Evolutionary conservation across 2,797 vertebrate genomes (phyloP), one percentile per base, ranked within the genome.

Genomic region (Gymnoscopelus microlampas): DNA sequence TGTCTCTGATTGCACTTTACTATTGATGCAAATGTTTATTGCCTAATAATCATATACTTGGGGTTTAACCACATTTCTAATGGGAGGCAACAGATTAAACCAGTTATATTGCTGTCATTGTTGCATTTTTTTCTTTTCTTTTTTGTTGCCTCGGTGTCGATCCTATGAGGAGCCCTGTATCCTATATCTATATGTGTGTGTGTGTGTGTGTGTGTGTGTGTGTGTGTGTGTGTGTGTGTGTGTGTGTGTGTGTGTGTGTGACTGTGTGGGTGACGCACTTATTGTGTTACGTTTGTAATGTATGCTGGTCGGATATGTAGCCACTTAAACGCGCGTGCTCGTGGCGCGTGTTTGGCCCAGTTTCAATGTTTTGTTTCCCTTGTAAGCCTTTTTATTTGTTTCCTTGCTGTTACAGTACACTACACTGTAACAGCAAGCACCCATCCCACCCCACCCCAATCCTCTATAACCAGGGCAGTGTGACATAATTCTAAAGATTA

Each of bases 401-500:
- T 39, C 14, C 8, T 7, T 6, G 7, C 32, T 9, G 14, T 15
- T 9, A 6, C 39, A 10, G 39, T 44, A 44, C 39, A 44, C 39
- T 44, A 29, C 26, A 29, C 26, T 29, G 26, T 39, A 44, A 44
- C 39, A 44, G 39, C 24, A 15, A 55, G 53, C 13, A 23, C 11
- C 1, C 60, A 59, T 26, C 35, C 35, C 1, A 56, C 74, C 66
- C 10, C 9, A 54, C 19, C 19, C 19, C 19, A 19, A 19, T 23
- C n/a, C 49, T 0, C 32, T 11, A 26, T 44, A 47, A 51, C 58
- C 66, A 50, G 60, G 49, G 44, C 72, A 60, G 39, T 44, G 39
- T 44, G 39, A 8, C 39, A 39, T 44, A 10, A 10, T 9, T 44
- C 1, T 44, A 44, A 10, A 44, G 9, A 44, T 44, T 44, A 10